Conservation (phyloP, 2,113 vertebrate genomes). For the Vulpes ferrilata region DNA sequence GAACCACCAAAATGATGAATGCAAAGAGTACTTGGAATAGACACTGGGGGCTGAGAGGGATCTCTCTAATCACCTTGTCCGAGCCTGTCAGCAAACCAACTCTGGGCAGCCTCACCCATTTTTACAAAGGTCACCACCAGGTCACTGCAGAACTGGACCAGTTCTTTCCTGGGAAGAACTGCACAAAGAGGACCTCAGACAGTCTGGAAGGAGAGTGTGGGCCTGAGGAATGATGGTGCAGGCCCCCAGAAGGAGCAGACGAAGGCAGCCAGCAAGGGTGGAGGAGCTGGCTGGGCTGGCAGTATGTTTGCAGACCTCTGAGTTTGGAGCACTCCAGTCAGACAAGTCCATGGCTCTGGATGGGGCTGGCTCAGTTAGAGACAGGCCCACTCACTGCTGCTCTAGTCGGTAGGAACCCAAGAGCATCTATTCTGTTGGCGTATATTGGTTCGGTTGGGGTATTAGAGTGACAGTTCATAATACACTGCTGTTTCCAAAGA, state of each 20-base stretch:
- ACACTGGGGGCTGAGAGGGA: background rate
- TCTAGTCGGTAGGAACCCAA: background rate
- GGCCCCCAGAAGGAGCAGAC: background rate
- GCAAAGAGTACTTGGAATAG: background rate
- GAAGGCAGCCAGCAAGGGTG: background rate
- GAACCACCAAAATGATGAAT: background rate
- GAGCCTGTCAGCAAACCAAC: background rate
- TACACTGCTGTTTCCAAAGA: constrained; percentile 27
- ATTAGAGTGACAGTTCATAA: background rate
- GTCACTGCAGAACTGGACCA: background rate
- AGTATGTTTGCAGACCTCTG: background rate
- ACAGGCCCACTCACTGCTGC: background rate
- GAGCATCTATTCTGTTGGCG: background rate
- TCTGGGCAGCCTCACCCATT: background rate
- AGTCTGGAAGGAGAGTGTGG: background rate
- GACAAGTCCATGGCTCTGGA: background rate
- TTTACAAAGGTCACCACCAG: background rate
- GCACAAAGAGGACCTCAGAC: background rate
- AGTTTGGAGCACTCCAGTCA: background rate
- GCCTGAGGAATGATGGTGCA: background rate
- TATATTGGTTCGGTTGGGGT: background rate
- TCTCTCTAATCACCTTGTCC: background rate
- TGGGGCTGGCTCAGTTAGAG: background rate
- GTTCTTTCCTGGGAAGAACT: background rate
- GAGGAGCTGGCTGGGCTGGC: background rate